These are phyloP conservation scores for Anthophora plumipes DNA, from an alignment of 2,888 invertebrate genomes.

Conservation along the genomic window DNA sequence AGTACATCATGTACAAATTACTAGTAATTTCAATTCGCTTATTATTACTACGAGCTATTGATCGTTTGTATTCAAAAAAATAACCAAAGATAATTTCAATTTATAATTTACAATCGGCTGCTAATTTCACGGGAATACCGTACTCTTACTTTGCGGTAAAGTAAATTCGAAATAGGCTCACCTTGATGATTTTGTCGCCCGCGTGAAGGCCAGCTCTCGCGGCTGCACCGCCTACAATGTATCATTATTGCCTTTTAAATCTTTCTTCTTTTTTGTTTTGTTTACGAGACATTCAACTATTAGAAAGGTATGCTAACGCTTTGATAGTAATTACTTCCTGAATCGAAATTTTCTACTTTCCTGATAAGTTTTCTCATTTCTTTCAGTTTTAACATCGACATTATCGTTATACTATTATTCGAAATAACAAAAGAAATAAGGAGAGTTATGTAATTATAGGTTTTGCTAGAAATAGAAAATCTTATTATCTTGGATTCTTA, in stretches of 20 bases:
- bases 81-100: background rate
- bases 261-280: too few species aligned
- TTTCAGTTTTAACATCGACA: background rate
- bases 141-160: constrained; percentile 26
- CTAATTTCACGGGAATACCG: constrained; percentile 2
- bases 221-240: constrained; percentile 93
- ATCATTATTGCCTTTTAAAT: constrained; percentile 41
- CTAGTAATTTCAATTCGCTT: background rate
- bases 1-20: background rate
- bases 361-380: background rate
- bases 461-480: background rate
- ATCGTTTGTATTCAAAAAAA: background rate
- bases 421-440: constrained; percentile 5
- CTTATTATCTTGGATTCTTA: too few species aligned
- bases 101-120: background rate
- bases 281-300: constrained; percentile 25
- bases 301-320: background rate
- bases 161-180: constrained; percentile 80
- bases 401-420: constrained; percentile 3
- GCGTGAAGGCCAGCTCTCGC: constrained; percentile 96
- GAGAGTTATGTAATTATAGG: background rate
- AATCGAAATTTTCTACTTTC: background rate
- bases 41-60: background rate
- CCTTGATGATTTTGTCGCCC: constrained; percentile 97
- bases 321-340: background rate